These are phyloP conservation scores for Pristionchus maxplancki DNA, from an alignment of 2,888 invertebrate species.

Conservation along the genomic window DNA sequence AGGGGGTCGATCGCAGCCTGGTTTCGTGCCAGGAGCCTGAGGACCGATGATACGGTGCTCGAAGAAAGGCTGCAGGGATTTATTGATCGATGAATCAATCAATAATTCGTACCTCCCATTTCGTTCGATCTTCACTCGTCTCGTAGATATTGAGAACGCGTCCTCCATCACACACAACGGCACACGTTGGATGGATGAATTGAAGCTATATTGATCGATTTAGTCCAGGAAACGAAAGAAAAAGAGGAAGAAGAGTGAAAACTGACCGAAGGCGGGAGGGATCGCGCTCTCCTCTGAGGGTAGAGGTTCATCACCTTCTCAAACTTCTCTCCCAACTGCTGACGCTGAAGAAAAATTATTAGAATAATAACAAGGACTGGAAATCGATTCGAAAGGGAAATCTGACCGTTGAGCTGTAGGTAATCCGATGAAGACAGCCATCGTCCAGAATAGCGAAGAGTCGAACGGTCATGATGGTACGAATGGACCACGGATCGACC, in stretches of 20 bases:
- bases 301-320: constrained; percentile 24
- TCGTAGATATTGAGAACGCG: constrained; percentile 48
- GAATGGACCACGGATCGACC: constrained; percentile 44
- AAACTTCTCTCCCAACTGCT: background rate
- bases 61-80: constrained; percentile 46
- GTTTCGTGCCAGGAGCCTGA: constrained; percentile 40
- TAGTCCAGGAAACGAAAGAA: background rate
- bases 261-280: constrained; percentile 48
- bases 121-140: constrained; percentile 6
- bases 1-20: constrained; percentile 48
- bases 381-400: too few species aligned
- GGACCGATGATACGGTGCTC: constrained; percentile 49
- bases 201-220: background rate
- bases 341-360: constrained; percentile 5
- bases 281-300: constrained; percentile 45
- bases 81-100: too few species aligned
- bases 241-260: too few species aligned
- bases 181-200: constrained; percentile 37
- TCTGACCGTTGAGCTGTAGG: background rate
- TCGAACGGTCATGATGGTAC: background rate
- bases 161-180: constrained; percentile 51
- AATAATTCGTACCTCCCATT: constrained; percentile 45
- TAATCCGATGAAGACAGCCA: constrained; percentile 41
- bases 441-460: constrained; percentile 49
- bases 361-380: too few species aligned